Percentiles rank a stretch among this genome's conserved stretches.
These are phyloP conservation scores for Otis tarda DNA, from an alignment of 2,113 vertebrate species.

Conservation along the genomic window DNA sequence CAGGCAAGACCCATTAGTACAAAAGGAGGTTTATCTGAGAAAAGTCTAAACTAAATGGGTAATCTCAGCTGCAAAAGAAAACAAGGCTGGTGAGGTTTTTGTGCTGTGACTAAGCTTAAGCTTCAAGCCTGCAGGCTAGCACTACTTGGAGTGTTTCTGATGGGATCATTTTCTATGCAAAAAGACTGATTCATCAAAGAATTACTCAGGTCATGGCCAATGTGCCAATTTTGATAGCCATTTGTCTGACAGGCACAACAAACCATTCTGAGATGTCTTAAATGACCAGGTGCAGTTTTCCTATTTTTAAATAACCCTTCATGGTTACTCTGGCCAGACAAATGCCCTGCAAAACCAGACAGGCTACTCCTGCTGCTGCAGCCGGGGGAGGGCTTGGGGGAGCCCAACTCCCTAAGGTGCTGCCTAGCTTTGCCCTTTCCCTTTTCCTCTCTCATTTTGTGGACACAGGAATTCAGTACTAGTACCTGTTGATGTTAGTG, in stretches of 20 bases:
- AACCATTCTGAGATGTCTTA: slow-evolving; percentile 7
- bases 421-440: background rate
- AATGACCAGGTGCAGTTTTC: background rate
- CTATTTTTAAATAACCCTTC: background rate
- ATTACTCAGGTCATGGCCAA: background rate
- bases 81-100: background rate
- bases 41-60: slow-evolving; percentile 18
- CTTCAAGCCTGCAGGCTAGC: slow-evolving; percentile 20
- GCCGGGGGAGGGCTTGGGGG: background rate
- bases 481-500: background rate
- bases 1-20: background rate
- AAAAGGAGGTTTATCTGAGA: slow-evolving; percentile 6
- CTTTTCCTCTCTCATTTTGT: background rate
- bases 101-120: background rate
- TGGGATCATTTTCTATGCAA: slow-evolving; percentile 45
- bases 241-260: background rate
- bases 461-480: background rate
- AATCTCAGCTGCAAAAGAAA: slow-evolving; percentile 42
- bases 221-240: background rate
- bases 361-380: background rate
- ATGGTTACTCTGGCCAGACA: background rate
- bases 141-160: background rate
- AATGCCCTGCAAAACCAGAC: background rate
- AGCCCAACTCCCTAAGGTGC: background rate
- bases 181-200: slow-evolving; percentile 33